Evolutionary conservation across 2,113 vertebrate species (phyloP), one percentile per base, ranked within the genome.

Genomic region (Nannobrachium achirus): DNA sequence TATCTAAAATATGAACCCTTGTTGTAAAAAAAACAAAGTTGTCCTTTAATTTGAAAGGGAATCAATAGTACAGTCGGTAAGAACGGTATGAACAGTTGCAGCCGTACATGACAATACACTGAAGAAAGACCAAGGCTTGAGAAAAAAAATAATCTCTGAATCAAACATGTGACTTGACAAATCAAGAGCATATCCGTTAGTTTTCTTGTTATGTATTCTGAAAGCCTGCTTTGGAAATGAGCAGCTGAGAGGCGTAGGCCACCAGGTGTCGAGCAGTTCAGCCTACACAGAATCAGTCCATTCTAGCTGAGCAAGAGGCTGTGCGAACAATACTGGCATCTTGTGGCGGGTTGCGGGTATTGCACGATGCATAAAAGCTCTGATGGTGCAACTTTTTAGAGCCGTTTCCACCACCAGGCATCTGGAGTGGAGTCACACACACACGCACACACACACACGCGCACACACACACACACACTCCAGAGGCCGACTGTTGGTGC

Each of bases 261-360:
- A 63, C 45, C n/a, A 6, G 56, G 15, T n/a, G 52, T 14, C 13
- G 14, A n/a, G n/a, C 13, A 4, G n/a, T 5, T 48, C 13, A 13
- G 13, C n/a, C 46, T 6, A n/a, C n/a, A n/a, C n/a, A n/a, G n/a
- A n/a, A n/a, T n/a, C n/a, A n/a, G n/a, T n/a, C n/a, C n/a, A n/a
- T 13, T 38, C 10, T 57, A 9, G n/a, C 25, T 14, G 53, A 19
- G 44, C 25, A 11, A 20, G 1, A 19, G 3, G 25, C 10, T 11
- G 20, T 38, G 18, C 66, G 4, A 71, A 46, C 76, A 76, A 9
- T 75, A 80, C 81, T 83, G 87, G 25, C 88, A 89, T 82, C 90
- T 90, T 78, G 88, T 89, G 90, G 87, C 18, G 39, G 58, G 11
- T 41, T 1, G 2, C 9, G 1, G 1, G 68, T 2, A 85, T 52